Evolutionary conservation across 1,140 invertebrate genomes (phyloP), one percentile per base, ranked within the genome.

Genomic region (Helicoverpa armigera): DNA sequence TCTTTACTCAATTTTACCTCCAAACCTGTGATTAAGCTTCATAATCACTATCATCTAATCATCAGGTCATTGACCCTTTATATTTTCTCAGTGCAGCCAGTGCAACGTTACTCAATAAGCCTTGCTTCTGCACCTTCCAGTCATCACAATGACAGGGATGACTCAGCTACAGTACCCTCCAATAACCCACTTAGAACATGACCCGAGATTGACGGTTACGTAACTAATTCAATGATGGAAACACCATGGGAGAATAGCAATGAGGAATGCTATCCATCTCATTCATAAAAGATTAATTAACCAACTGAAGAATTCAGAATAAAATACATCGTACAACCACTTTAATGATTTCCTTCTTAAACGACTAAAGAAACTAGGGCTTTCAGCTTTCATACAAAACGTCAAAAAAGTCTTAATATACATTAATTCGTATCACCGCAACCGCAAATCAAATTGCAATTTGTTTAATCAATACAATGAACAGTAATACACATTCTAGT

Each of bases 401-500:
- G 54, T 23, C 54, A 48, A 61, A 60, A 58, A 77, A 29, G 31
- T 53, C 23, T 76, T 67, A 77, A 77, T 65, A 54, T 65, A 67
- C 60, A 67, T 67, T 65, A 67, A 77, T 77, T 54, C 51, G 75
- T 53, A 54, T 77, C 75, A 70, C 65, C 63, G 61, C 65, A 77
- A 79, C 76, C 76, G 65, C 65, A 79, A 79, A 77, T 81, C 60
- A 65, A 75, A 76, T 76, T 81, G 74, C 80, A 78, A 82, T 82
- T 78, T 73, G 74, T 70, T 72, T 73, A 80, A 76, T 72, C 65
- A 78, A 54, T 78, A 76, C 73, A 76, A 60, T 58, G 63, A 58
- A 63, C 80, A 65, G 53, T 75, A 75, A 81, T 80, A 86, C 85
- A 89, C 82, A 87, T 85, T 75, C 65, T 83, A 88, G 90, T 89